Evolutionary conservation across 1,140 invertebrate species (phyloP).

Genomic region (Drosophila nannoptera): DNA sequence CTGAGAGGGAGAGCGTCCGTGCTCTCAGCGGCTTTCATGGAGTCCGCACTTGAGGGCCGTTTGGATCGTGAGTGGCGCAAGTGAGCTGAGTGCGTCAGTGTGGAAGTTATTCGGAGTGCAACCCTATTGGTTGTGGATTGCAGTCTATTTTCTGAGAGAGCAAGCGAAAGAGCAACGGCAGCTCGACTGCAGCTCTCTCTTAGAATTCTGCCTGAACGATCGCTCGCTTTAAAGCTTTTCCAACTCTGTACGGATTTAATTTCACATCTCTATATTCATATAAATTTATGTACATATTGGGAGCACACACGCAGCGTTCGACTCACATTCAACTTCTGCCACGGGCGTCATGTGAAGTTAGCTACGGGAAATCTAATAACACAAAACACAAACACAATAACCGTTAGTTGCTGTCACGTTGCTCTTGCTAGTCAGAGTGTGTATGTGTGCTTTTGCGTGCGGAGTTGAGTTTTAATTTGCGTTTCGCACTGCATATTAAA

Average conservation of each 20-base stretch:
- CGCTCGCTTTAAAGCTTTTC: neutral
- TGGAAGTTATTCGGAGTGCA: no score
- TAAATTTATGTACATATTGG: neutral
- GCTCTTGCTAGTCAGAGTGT: slow-evolving; percentile 7
- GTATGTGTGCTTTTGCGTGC: slow-evolving; percentile 13
- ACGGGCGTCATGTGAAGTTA: slow-evolving; percentile 57
- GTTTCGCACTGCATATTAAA: slow-evolving; percentile 66
- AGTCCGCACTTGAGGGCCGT: no score
- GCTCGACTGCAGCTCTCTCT: neutral
- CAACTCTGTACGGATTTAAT: slow-evolving; percentile 55
- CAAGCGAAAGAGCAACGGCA: no score
- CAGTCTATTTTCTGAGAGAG: no score
- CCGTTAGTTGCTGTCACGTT: slow-evolving; percentile 34
- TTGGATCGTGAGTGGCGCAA: no score
- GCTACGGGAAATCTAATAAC: slow-evolving; percentile 67
- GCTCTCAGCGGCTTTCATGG: no score
- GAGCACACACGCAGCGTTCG: neutral
- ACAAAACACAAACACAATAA: slow-evolving; percentile 61
- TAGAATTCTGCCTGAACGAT: neutral
- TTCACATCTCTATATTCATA: neutral
- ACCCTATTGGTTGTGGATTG: no score
- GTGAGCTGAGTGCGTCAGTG: no score
- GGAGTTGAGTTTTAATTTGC: slow-evolving; percentile 63
- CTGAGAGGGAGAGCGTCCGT: no score
- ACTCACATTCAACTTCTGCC: slow-evolving; percentile 11